Evolutionary conservation across 2,888 invertebrate species (phyloP), one percentile per base, ranked within the genome.

Genomic region (Drosophila conformis): DNA sequence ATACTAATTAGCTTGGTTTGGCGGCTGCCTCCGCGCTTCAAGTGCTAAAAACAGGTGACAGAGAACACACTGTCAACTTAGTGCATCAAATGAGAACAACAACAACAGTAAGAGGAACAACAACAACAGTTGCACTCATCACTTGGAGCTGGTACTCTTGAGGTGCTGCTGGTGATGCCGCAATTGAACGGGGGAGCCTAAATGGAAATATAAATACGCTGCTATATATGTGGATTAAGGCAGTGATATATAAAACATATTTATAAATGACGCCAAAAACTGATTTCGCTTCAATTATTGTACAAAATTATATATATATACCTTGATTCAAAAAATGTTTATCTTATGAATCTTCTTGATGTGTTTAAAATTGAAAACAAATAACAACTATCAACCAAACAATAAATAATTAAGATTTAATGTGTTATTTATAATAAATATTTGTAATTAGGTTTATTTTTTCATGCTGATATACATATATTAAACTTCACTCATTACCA

Each of bases 1-100:
- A 72, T 84, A 89, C 85, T 85, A 85, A 85, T 85, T 85, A 85
- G 85, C 89, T 84, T 82, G 89, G 84, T 84, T 87, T 89, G 89
- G 72, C 87, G 70, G 77, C 84, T 73, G 70, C 69, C 74, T 65
- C 71, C 52, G 69, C 61, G 57, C 62, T 73, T 85, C 80, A 85
- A 85, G 85, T 89, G 87, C 65, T 66, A 67, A 57, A 89, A 89
- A 75, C 69, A 87, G 87, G 85, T 87, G 89, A 85, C 85, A 76
- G 72, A 69, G 71, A 80, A 69, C 75, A 74, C 78, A 65, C 65
- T 64, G 71, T 48, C 38, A 81, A 80, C 73, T 82, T 72, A 63
- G 62, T 76, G 73, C 87, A 73, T 71, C 77, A 74, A 71, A 63
- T 63, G 64, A 71, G 74, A 77, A 72, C 33, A 66, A 66, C 49